Conservation (phyloP, 2,888 invertebrate species). For the Drosophila neotestacea region DNA sequence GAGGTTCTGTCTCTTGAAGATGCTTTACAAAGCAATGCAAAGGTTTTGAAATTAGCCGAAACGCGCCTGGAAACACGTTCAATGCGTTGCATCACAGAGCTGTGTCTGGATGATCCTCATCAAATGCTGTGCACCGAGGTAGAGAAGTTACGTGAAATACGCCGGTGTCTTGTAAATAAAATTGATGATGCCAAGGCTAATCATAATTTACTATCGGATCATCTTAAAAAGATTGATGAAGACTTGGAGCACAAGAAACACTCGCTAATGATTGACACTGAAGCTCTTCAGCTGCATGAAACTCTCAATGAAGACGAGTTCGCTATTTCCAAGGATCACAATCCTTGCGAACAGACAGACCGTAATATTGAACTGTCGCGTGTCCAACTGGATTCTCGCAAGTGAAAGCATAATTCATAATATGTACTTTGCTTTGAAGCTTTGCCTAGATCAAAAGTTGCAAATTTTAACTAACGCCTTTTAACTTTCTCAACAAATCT, state of each 20-base stretch:
- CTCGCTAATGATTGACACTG: constrained; percentile 10
- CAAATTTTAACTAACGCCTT: background rate
- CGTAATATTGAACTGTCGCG: constrained; percentile 6
- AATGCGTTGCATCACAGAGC: constrained; percentile 18
- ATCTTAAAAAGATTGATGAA: constrained; percentile 9
- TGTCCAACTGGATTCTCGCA: background rate
- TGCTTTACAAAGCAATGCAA: background rate
- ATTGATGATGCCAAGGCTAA: constrained; percentile 18
- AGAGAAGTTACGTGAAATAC: constrained; percentile 17
- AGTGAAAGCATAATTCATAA: background rate
- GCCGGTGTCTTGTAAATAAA: constrained; percentile 3
- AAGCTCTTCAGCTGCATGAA: constrained; percentile 16
- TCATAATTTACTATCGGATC: constrained; percentile 12
- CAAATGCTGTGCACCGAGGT: constrained; percentile 15
- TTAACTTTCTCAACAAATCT: background rate
- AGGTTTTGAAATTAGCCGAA: constrained; percentile 14
- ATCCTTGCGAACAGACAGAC: constrained; percentile 19
- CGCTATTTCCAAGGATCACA: constrained; percentile 3
- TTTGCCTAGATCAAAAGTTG: no score
- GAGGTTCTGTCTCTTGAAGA: constrained; percentile 11
- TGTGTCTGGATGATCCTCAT: constrained; percentile 20
- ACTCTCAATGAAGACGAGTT: background rate
- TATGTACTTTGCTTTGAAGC: background rate
- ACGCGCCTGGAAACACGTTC: constrained; percentile 20
- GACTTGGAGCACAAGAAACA: constrained; percentile 16